Evolutionary conservation across 2,888 invertebrate genomes (phyloP).

Genomic region (Teleogryllus oceanicus): DNA sequence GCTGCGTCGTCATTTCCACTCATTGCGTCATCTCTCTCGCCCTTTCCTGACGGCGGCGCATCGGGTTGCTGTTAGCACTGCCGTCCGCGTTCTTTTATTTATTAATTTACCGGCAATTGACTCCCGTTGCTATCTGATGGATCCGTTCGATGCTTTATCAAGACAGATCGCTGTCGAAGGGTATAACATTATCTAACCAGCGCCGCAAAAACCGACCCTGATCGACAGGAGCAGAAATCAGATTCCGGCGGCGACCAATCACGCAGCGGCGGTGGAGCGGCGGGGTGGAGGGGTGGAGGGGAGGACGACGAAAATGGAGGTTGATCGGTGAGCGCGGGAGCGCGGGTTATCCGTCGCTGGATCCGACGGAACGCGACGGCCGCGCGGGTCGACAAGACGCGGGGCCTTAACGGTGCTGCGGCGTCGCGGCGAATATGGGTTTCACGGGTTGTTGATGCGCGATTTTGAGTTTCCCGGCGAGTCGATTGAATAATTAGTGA

Average conservation of each 20-base stretch:
- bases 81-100: constrained; percentile 1
- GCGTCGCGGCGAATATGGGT: too few relatives aligned
- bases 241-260: background rate
- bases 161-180: constrained; percentile 1
- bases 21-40: too few relatives aligned
- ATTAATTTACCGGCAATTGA: constrained; percentile 18
- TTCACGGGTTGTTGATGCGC: too few relatives aligned
- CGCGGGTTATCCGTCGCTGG: too few relatives aligned
- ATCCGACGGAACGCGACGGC: background rate
- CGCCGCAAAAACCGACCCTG: background rate
- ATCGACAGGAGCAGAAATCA: constrained; percentile 10
- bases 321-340: too few relatives aligned
- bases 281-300: background rate
- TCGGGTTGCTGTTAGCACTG: background rate
- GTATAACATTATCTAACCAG: background rate
- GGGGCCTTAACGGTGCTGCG: background rate
- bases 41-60: background rate
- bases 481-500: too few relatives aligned
- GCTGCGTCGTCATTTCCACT: too few relatives aligned
- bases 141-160: constrained; percentile 3
- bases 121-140: background rate
- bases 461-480: too few relatives aligned
- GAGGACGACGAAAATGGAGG: background rate
- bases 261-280: background rate
- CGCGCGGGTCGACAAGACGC: background rate